These are phyloP conservation scores for Acheta domesticus DNA, from an alignment of 2,888 invertebrate genomes.

Conservation along the genomic window DNA sequence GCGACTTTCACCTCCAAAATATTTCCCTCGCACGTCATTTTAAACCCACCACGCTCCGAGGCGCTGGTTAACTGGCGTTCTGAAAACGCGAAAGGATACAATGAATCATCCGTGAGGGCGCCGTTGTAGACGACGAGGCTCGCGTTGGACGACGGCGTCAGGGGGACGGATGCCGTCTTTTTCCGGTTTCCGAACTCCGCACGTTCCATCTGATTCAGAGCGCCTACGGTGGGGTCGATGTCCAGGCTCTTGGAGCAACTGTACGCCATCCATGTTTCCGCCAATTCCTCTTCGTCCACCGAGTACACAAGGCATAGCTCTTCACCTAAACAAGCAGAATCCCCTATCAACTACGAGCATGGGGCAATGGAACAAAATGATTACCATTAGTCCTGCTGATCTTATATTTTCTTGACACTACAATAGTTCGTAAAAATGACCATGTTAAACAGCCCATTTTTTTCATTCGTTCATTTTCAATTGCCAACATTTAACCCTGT, in stretches of 20 bases:
- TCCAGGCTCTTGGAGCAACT: conserved; percentile 63
- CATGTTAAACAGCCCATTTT: too few species aligned
- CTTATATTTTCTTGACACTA: background rate
- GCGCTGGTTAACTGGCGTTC: too few species aligned
- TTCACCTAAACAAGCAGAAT: conserved; percentile 50
- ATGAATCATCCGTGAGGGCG: conserved; percentile 25
- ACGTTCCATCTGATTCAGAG: conserved; percentile 60
- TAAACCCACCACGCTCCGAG: too few species aligned
- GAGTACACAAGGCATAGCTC: conserved; percentile 63
- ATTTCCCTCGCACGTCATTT: too few species aligned
- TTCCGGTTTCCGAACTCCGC: conserved; percentile 57
- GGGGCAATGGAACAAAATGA: background rate
- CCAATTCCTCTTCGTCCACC: conserved; percentile 62
- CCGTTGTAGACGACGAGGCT: conserved; percentile 46
- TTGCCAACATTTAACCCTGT: too few species aligned
- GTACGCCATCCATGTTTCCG: conserved; percentile 76
- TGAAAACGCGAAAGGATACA: background rate
- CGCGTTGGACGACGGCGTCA: conserved; percentile 42
- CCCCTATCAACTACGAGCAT: conserved; percentile 22
- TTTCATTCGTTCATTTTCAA: too few species aligned
- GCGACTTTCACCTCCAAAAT: too few species aligned
- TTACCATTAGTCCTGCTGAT: background rate
- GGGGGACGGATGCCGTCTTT: background rate
- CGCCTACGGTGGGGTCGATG: conserved; percentile 58
- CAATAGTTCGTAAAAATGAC: too few species aligned